phyloP scores from a whole-genome alignment of 2,797 vertebrate species.

The Myotis daubentonii region DNA sequence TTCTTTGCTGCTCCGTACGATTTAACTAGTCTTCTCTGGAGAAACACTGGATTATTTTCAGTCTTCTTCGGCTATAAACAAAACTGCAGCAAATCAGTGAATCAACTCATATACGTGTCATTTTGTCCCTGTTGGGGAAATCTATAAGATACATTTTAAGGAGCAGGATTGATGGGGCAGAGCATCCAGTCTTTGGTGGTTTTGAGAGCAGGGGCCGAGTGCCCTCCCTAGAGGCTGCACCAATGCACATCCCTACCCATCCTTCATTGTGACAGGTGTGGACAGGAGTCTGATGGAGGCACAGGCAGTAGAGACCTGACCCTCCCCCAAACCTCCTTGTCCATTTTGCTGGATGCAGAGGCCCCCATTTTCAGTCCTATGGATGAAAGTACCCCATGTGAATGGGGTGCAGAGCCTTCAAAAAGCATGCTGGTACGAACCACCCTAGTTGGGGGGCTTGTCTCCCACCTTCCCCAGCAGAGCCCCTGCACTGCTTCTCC shows the following conservation, averaged over 20 bases:
- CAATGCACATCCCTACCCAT: rapidly evolving
- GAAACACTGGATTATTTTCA: background rate
- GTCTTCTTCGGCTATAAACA: background rate
- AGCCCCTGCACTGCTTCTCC: background rate
- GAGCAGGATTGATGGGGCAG: background rate
- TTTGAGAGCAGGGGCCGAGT: background rate
- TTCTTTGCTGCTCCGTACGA: background rate
- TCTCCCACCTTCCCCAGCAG: background rate
- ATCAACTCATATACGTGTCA: background rate
- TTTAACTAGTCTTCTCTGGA: background rate
- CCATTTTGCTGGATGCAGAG: background rate
- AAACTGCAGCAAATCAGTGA: background rate
- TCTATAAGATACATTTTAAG: background rate
- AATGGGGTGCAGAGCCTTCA: background rate
- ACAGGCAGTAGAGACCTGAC: background rate
- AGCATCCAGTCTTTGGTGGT: background rate
- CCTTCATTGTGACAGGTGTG: background rate
- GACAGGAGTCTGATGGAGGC: background rate
- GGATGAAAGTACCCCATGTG: too few species aligned
- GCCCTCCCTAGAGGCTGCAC: background rate
- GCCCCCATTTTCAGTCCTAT: background rate
- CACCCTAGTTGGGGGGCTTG: background rate
- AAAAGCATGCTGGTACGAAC: background rate
- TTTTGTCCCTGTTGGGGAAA: background rate
- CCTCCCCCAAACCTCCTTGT: rapidly evolving